A percentile compares a stretch with the other conserved stretches of the same genome.
These are phyloP conservation scores for Hiodon tergisus DNA, from an alignment of 2,113 vertebrate genomes.

Conservation along the genomic window DNA sequence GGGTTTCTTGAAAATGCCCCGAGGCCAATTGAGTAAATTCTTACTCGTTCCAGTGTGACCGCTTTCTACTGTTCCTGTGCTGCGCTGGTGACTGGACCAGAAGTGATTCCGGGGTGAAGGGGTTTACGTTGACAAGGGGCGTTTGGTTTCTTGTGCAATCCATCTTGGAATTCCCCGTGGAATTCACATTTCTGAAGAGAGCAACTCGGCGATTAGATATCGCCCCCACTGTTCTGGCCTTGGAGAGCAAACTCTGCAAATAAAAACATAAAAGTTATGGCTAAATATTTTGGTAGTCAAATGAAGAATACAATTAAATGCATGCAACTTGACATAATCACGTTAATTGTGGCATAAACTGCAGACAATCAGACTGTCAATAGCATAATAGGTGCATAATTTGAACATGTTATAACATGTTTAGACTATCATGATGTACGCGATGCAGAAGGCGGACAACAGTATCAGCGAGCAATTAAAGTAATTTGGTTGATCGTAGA, in stretches of 20 bases:
- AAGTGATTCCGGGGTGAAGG: conserved; percentile 91
- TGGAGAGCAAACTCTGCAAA: conserved; percentile 83
- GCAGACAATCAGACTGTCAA: too few relatives aligned
- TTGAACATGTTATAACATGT: too few relatives aligned
- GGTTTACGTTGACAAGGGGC: conserved; percentile 93
- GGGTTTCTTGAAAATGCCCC: background rate
- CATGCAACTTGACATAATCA: too few relatives aligned
- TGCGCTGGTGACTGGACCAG: conserved; percentile 80
- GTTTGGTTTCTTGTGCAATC: conserved; percentile 71
- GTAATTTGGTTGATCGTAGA: too few relatives aligned
- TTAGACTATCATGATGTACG: too few relatives aligned
- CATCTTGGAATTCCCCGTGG: conserved; percentile 55
- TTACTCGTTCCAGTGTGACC: conserved; percentile 89
- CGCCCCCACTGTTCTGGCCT: conserved; percentile 70
- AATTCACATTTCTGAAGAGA: conserved; percentile 80
- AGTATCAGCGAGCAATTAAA: too few relatives aligned
- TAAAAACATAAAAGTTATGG: conserved; percentile 5
- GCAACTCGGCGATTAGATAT: conserved; percentile 76
- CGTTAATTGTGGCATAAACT: too few relatives aligned
- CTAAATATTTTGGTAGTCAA: background rate
- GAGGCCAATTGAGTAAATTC: conserved; percentile 32
- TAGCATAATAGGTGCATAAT: too few relatives aligned
- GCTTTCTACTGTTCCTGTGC: conserved; percentile 80
- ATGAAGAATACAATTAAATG: too few relatives aligned
- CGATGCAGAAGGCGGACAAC: too few relatives aligned